phyloP scores from a whole-genome alignment of 2,888 invertebrate species.

The Toxonevra muliebris region DNA sequence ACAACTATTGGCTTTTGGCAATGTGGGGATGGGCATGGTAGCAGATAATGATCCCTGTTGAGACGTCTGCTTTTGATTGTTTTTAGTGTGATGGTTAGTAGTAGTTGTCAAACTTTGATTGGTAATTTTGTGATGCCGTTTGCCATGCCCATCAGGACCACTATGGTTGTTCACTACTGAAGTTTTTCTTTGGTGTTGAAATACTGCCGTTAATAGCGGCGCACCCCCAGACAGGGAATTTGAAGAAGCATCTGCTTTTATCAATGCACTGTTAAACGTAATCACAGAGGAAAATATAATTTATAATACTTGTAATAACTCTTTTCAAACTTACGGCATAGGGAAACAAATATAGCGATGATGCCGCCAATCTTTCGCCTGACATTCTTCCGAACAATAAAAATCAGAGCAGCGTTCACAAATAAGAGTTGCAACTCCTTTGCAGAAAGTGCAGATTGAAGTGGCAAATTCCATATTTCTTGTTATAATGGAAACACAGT shows the following conservation, averaged over 20 bases:
- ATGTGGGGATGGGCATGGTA: conserved; percentile 6
- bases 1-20: conserved; percentile 35
- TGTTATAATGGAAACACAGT: no score
- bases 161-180: background rate
- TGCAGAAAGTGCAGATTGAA: conserved; percentile 40
- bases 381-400: conserved; percentile 48
- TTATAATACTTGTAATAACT: background rate
- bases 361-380: conserved; percentile 45
- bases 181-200: background rate
- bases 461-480: no score
- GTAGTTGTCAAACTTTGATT: background rate
- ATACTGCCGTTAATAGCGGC: background rate
- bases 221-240: background rate
- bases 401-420: conserved; percentile 50
- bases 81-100: background rate
- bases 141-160: background rate
- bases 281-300: background rate
- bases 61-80: background rate
- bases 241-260: background rate
- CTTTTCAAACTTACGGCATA: conserved; percentile 45
- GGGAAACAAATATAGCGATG: conserved; percentile 51
- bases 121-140: background rate
- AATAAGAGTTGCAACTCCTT: conserved; percentile 35
- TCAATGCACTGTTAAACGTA: conserved; percentile 5
- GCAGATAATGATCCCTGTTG: background rate